Evolutionary conservation across 1,140 invertebrate genomes (phyloP), one percentile per base, ranked within the genome.

Genomic region (Caenorhabditis remanei): DNA sequence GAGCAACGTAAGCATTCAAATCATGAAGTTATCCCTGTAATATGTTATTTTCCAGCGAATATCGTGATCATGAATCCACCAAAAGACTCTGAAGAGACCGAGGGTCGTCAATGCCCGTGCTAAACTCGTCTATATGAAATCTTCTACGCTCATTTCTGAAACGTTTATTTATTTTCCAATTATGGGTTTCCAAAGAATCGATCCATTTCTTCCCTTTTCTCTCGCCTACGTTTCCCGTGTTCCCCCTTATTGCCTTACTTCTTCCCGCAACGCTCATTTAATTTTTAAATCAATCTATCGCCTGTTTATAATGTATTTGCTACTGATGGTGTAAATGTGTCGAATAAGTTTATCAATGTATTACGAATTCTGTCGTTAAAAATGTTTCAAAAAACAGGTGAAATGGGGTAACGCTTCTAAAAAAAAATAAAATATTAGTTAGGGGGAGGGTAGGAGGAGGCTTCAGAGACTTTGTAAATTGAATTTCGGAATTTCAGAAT

Each of bases 1-100:
- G 71, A 79, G 19, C 71, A 79, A 46, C 71, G 71, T 79, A 79
- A 50, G 46, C 0, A 53, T 14, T 14, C 4, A 50, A 50, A 11
- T 50, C 14, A 11, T 50, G 14, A 50, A 50, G 14, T 11, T 1
- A 50, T 16, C 14, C 14, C 50, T 4, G 9, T 50, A 48, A 16
- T 50, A 32, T 13, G 2, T 21, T 53, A 21, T 50, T 79, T 79
- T 79, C 8, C 71, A 79, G 71, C 71, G 6, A 79, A 79, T 11
- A 48, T 79, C 46, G 71, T 79, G 19, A 79, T 79, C 46, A 79
- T 79, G 71, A 50, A 79, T 24, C 71, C 71, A 8, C 71, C 71
- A 32, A 79, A 48, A 50, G 71, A 79, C 21, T 14, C 71, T 5
- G 71, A 79, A 79, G 71, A 79, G 9, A 16, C 9, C 46, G 13